phyloP scores from a whole-genome alignment of 2,888 invertebrate genomes.

The Philereme transversata region DNA sequence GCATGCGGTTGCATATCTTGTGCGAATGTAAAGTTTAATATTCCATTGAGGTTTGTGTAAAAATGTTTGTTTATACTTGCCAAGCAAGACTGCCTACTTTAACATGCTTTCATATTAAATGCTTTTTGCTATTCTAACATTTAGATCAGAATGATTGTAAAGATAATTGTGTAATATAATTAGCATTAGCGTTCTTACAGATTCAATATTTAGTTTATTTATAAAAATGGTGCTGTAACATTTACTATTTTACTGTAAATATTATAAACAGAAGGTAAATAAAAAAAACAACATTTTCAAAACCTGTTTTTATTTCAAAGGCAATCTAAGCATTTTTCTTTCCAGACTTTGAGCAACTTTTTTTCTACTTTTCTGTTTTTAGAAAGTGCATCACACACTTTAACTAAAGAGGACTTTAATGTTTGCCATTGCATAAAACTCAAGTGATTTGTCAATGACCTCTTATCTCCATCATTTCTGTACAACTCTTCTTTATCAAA shows the following conservation, averaged over 20 bases:
- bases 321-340: slow-evolving; percentile 70
- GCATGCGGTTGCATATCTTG: slow-evolving; percentile 45
- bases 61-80: background rate
- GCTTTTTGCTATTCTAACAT: background rate
- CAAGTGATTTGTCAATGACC: slow-evolving; percentile 67
- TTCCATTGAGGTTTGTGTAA: background rate
- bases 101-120: background rate
- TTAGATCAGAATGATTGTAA: background rate
- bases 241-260: slow-evolving; percentile 49
- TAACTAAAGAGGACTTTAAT: slow-evolving; percentile 64
- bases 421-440: slow-evolving; percentile 84
- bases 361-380: slow-evolving; percentile 65
- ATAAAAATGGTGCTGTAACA: slow-evolving; percentile 68
- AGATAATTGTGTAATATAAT: background rate
- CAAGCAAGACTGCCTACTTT: too few species aligned
- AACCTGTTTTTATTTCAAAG: slow-evolving; percentile 20
- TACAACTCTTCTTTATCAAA: slow-evolving; percentile 63
- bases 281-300: slow-evolving; percentile 20
- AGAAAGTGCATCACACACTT: slow-evolving; percentile 51
- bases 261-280: slow-evolving; percentile 21
- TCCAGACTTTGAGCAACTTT: slow-evolving; percentile 71
- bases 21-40: background rate
- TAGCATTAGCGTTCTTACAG: slow-evolving; percentile 1
- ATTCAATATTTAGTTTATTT: slow-evolving; percentile 43
- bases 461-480: slow-evolving; percentile 56